Evolutionary conservation across 2,113 vertebrate species (phyloP).

Genomic region (Echinops telfairi): DNA sequence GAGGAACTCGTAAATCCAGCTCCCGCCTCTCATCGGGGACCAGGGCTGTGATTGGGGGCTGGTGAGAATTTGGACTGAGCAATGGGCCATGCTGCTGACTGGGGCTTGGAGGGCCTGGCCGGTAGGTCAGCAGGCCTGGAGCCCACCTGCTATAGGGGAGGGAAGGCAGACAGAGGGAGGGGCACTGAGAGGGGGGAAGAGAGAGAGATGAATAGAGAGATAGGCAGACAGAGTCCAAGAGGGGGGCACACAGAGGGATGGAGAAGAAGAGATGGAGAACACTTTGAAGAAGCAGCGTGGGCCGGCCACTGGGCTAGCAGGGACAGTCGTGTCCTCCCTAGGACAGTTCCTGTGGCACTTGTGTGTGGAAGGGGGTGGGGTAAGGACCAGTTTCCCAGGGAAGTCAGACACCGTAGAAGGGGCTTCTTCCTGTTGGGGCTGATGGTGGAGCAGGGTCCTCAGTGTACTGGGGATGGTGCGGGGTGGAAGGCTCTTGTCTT

Average conservation of each 20-base stretch:
- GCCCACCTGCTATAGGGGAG: background rate
- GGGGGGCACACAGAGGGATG: background rate
- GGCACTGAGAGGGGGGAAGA: background rate
- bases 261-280: background rate
- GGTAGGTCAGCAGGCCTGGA: slow-evolving; percentile 37
- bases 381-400: background rate
- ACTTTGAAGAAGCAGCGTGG: background rate
- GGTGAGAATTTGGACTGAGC: too few relatives aligned
- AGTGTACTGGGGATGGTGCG: background rate
- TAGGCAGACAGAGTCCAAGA: background rate
- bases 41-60: slow-evolving; percentile 69
- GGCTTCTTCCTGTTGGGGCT: background rate
- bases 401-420: background rate
- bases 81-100: background rate
- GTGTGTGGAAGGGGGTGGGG: background rate
- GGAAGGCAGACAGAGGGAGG: background rate
- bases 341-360: background rate
- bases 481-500: background rate
- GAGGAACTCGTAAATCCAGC: slow-evolving; percentile 83
- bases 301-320: background rate
- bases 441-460: background rate
- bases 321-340: background rate
- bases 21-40: slow-evolving; percentile 80
- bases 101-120: slow-evolving; percentile 9
- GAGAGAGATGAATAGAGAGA: background rate